Evolutionary conservation across 2,113 vertebrate genomes (phyloP).

Genomic region (Helogale parvula): DNA sequence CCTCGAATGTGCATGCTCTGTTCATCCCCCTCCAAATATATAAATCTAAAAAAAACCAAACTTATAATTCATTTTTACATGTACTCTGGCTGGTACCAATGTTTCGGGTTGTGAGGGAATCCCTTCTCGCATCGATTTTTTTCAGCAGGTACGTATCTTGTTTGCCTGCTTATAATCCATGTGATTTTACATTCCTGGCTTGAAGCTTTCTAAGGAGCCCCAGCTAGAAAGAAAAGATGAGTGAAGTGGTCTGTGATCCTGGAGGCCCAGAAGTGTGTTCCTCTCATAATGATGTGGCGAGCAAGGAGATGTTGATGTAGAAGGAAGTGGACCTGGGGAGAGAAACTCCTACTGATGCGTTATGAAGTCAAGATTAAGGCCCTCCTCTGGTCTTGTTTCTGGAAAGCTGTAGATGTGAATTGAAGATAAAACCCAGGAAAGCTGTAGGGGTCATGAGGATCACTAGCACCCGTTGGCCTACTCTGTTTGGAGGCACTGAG

Average conservation of each 20-base stretch:
- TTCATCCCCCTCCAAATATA: too few relatives aligned
- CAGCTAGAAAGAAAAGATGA: neutral
- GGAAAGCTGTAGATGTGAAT: neutral
- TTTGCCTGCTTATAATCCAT: neutral
- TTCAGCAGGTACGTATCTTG: neutral
- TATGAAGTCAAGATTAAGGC: neutral
- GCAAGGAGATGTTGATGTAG: neutral
- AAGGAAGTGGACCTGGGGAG: neutral
- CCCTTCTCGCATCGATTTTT: neutral
- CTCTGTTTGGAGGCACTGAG: neutral
- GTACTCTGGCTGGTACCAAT: neutral
- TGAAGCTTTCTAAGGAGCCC: neutral
- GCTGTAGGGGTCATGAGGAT: neutral
- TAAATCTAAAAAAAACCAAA: too few relatives aligned
- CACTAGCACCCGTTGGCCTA: neutral
- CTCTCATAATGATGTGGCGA: neutral
- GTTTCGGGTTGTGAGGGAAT: neutral
- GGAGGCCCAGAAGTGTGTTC: neutral
- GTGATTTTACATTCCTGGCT: constrained; percentile 12
- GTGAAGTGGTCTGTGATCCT: neutral
- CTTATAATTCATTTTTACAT: neutral
- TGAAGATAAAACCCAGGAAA: neutral
- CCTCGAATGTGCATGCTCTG: too few relatives aligned
- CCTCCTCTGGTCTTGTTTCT: neutral
- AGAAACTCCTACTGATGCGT: neutral